Percentiles rank a stretch among this genome's conserved stretches.
phyloP scores from a whole-genome alignment of 2,888 invertebrate genomes.

The Lasius platythorax region DNA sequence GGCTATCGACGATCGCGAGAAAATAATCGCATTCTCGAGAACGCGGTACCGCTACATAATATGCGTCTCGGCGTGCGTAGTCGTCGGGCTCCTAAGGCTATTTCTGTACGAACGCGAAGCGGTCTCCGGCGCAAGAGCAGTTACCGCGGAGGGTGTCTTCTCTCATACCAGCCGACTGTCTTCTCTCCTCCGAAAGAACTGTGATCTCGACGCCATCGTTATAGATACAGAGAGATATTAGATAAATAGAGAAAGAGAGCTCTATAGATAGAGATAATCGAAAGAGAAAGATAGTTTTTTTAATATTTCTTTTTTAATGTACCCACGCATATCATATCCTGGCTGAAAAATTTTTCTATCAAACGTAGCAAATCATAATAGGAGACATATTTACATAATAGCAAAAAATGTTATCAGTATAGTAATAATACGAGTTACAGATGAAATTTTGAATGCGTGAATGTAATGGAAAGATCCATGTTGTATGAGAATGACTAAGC shows the following conservation, averaged over 20 bases:
- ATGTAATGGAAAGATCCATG: neutral
- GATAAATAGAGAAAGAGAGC: neutral
- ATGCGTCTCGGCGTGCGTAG: constrained; percentile 62
- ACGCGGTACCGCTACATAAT: constrained; percentile 72
- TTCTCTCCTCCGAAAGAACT: constrained; percentile 53
- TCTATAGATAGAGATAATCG: neutral
- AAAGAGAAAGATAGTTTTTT: neutral
- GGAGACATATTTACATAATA: neutral
- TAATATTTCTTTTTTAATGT: constrained; percentile 9
- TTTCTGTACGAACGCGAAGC: constrained; percentile 80
- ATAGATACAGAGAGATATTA: neutral
- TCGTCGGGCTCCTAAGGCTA: constrained; percentile 78
- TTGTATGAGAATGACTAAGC: neutral
- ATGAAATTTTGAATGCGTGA: neutral
- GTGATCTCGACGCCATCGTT: neutral
- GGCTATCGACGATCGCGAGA: constrained; percentile 60
- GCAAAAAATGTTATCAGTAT: neutral
- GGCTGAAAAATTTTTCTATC: neutral
- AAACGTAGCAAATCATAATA: neutral
- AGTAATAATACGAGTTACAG: neutral
- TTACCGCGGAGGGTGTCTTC: constrained; percentile 33
- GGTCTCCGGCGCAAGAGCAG: constrained; percentile 71
- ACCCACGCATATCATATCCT: neutral
- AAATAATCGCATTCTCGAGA: constrained; percentile 66
- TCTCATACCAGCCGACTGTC: constrained; percentile 38